These are phyloP conservation scores for Aegotheles bennettii DNA, from an alignment of 2,113 vertebrate species.

Conservation along the genomic window DNA sequence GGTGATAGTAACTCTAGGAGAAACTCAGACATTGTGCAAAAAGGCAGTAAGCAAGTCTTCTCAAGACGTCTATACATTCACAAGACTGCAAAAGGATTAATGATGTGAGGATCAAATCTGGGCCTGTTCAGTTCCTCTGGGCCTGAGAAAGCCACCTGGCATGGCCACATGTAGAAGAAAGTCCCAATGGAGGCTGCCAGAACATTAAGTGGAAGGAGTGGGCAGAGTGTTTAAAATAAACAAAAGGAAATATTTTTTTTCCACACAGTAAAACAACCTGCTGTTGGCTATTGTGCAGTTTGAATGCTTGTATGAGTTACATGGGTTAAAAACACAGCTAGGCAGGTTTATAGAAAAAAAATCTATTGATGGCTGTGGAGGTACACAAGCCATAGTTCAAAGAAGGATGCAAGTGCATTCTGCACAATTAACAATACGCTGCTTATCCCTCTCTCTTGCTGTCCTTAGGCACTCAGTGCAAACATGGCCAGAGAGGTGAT, in stretches of 20 bases:
- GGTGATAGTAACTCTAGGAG: neutral
- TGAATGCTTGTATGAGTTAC: neutral
- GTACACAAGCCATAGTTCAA: neutral
- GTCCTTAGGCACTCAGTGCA: too few relatives aligned
- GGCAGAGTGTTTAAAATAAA: neutral
- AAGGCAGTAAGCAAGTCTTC: neutral
- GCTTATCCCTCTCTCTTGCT: neutral
- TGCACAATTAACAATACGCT: neutral
- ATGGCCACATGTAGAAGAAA: accelerated
- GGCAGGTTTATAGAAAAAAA: neutral
- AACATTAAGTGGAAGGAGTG: neutral
- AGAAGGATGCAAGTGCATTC: neutral
- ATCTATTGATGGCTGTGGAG: neutral
- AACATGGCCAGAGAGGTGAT: accelerated
- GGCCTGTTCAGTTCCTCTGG: neutral
- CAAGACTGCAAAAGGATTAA: neutral
- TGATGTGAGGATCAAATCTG: neutral
- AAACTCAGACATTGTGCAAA: neutral
- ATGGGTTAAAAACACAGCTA: neutral
- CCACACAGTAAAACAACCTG: neutral
- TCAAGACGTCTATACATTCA: neutral
- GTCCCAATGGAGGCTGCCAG: neutral
- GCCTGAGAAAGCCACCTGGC: neutral
- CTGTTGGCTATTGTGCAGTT: neutral
- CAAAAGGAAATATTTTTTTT: neutral